These are phyloP conservation scores for Notodonta ziczac DNA, from an alignment of 2,888 invertebrate genomes.

Conservation along the genomic window DNA sequence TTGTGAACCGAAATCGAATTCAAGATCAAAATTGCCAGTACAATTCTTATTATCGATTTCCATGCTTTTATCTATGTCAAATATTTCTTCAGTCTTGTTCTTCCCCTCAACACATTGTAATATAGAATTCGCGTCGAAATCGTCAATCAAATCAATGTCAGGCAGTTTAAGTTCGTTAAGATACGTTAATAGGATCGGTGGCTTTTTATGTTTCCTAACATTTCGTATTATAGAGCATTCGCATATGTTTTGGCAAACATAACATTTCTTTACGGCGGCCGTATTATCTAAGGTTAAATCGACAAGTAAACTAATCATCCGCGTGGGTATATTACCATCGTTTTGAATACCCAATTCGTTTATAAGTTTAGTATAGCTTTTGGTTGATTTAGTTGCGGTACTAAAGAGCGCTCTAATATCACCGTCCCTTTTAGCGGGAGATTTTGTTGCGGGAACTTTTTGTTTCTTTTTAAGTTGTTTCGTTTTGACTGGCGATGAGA, in stretches of 20 bases:
- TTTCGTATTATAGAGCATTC: slow-evolving; percentile 63
- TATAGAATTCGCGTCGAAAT: slow-evolving; percentile 56
- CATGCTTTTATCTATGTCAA: slow-evolving; percentile 13
- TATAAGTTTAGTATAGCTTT: slow-evolving; percentile 74
- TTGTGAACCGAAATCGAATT: slow-evolving; percentile 52
- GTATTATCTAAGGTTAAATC: slow-evolving; percentile 73
- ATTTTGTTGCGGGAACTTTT: slow-evolving; percentile 50
- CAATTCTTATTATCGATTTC: slow-evolving; percentile 13
- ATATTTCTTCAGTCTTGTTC: not conserved
- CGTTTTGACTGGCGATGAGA: slow-evolving; percentile 42
- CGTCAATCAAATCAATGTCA: slow-evolving; percentile 63
- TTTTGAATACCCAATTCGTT: slow-evolving; percentile 69
- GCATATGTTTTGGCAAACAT: slow-evolving; percentile 72
- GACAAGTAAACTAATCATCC: slow-evolving; percentile 70
- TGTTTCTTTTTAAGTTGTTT: slow-evolving; percentile 62
- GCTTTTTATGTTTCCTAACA: slow-evolving; percentile 38
- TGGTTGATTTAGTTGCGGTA: slow-evolving; percentile 73
- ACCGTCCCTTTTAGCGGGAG: slow-evolving; percentile 71
- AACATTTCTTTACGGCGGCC: slow-evolving; percentile 58
- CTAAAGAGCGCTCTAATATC: slow-evolving; percentile 85
- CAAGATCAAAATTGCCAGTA: slow-evolving; percentile 51
- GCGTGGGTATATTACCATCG: slow-evolving; percentile 63
- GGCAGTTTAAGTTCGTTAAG: slow-evolving; percentile 57
- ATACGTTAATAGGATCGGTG: slow-evolving; percentile 39
- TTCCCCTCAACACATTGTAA: slow-evolving; percentile 44